Percentiles rank a stretch among this genome's conserved stretches.
Evolutionary conservation across 2,797 vertebrate genomes (phyloP).

Genomic region (Myripristis murdjan): DNA sequence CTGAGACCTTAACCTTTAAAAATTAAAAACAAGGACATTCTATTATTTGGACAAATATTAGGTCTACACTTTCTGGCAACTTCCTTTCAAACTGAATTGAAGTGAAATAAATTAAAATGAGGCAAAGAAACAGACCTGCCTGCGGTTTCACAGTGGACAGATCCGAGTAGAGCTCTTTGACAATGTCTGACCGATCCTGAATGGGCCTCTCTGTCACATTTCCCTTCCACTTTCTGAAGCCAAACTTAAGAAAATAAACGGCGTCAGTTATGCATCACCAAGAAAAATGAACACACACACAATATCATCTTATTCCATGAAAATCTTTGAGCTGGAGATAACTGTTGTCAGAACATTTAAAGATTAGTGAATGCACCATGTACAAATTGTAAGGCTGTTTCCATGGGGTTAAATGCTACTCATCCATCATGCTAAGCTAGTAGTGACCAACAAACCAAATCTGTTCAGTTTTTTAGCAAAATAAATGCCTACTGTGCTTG

Average conservation of each 20-base stretch:
- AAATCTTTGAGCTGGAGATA: too few species aligned
- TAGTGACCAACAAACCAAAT: too few species aligned
- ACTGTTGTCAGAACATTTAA: too few species aligned
- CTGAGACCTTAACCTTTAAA: too few species aligned
- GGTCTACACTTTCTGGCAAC: too few species aligned
- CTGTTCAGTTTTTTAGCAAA: too few species aligned
- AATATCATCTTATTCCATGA: too few species aligned
- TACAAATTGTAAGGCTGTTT: too few species aligned
- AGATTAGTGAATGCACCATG: too few species aligned
- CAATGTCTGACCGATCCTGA: conserved; percentile 85
- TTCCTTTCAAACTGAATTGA: background rate
- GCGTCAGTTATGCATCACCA: background rate
- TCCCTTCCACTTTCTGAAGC: conserved; percentile 93
- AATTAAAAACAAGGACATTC: background rate
- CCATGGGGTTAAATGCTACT: too few species aligned
- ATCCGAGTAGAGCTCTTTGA: conserved; percentile 90
- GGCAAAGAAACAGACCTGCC: conserved; percentile 78
- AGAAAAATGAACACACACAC: background rate
- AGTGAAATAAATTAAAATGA: background rate
- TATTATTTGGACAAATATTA: background rate
- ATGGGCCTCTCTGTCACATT: conserved; percentile 87
- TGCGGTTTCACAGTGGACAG: conserved; percentile 84
- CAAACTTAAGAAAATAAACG: conserved; percentile 80
- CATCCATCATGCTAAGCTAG: too few species aligned
- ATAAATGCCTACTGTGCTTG: too few species aligned